These are phyloP conservation scores for Mesorhabditis belari DNA, from an alignment of 2,888 invertebrate genomes.

Conservation along the genomic window DNA sequence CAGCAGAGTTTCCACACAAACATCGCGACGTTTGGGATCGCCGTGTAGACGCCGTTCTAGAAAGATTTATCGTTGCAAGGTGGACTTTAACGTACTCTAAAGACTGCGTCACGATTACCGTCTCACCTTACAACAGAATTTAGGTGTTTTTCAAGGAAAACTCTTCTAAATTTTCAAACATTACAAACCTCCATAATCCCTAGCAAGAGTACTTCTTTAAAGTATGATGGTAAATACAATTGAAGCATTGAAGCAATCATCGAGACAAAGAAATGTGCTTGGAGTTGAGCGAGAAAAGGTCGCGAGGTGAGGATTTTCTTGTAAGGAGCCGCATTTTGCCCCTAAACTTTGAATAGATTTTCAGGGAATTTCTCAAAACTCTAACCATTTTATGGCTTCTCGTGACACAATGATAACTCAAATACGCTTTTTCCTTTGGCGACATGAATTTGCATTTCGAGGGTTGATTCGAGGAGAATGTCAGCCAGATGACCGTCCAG, in stretches of 20 bases:
- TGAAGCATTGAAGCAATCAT: conserved; percentile 32
- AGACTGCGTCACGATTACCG: no score
- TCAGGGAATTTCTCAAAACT: background rate
- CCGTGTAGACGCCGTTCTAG: conserved; percentile 38
- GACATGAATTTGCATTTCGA: conserved; percentile 30
- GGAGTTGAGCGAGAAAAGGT: conserved; percentile 23
- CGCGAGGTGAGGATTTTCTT: conserved; percentile 18
- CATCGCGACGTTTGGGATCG: conserved; percentile 33
- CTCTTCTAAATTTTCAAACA: background rate
- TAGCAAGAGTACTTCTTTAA: conserved; percentile 36
- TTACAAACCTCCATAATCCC: conserved; percentile 22
- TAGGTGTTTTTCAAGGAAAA: no score
- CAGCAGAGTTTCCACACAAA: conserved; percentile 30
- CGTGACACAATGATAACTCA: conserved; percentile 19
- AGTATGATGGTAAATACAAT: conserved; percentile 39
- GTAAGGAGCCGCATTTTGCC: conserved; percentile 18
- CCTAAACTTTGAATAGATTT: no score
- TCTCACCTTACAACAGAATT: no score
- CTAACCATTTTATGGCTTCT: conserved; percentile 10
- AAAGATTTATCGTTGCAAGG: conserved; percentile 1
- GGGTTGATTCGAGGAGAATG: conserved; percentile 20
- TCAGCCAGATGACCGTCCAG: conserved; percentile 22
- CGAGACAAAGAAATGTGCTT: conserved; percentile 28
- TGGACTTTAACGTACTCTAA: no score
- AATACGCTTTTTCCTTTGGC: conserved; percentile 18